phyloP scores from a whole-genome alignment of 2,113 vertebrate species.

The Deroptyus accipitrinus region DNA sequence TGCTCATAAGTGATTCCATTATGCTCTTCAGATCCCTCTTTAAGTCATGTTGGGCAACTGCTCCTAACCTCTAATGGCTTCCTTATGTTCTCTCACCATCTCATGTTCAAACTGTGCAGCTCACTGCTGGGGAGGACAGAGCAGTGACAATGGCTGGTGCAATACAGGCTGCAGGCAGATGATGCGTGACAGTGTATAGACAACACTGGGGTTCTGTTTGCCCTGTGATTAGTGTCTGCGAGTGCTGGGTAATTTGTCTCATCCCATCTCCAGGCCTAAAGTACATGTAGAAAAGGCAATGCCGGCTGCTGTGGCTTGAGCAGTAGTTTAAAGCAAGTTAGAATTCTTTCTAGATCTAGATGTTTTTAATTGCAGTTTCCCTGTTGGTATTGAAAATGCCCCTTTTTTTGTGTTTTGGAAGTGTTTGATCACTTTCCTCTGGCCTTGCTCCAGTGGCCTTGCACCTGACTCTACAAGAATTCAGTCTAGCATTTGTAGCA shows the following conservation, averaged over 20 bases:
- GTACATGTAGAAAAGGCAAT: neutral
- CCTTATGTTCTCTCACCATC: neutral
- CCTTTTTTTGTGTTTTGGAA: neutral
- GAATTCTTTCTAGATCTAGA: neutral
- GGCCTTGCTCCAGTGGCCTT: neutral
- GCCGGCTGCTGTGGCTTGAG: neutral
- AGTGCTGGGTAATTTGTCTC: neutral
- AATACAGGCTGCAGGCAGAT: neutral
- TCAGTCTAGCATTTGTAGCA: neutral
- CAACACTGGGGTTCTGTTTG: neutral
- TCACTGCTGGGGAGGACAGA: neutral
- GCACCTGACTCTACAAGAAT: neutral
- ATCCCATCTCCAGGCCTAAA: neutral
- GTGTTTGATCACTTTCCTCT: neutral
- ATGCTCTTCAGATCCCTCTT: neutral
- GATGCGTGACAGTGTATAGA: neutral
- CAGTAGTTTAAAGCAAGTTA: neutral
- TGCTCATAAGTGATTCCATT: conserved; percentile 21
- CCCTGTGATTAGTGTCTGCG: neutral
- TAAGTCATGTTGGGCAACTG: neutral
- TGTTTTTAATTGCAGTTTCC: neutral
- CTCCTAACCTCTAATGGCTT: conserved; percentile 15
- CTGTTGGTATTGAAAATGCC: neutral
- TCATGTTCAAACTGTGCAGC: neutral
- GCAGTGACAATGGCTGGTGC: neutral